phyloP scores from a whole-genome alignment of 2,797 vertebrate species.

The Ara ararauna region DNA sequence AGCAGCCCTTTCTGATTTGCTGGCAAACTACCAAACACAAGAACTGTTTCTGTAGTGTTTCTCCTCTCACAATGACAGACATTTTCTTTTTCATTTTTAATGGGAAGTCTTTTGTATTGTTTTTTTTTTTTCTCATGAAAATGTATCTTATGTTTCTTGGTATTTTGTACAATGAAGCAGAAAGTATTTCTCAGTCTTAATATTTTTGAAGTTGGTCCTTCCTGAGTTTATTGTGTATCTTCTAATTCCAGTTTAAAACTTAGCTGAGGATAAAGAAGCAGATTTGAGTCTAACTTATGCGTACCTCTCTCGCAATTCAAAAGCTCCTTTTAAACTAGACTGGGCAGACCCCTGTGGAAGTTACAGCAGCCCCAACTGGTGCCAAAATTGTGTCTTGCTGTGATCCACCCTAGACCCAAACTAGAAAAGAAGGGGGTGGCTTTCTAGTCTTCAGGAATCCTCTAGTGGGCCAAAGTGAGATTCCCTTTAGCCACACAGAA shows the following conservation, averaged over 20 bases:
- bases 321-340: slow-evolving; percentile 16
- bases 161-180: not conserved
- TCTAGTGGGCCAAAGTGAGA: not conserved
- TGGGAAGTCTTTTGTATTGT: slow-evolving; percentile 31
- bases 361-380: not conserved
- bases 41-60: slow-evolving; percentile 63
- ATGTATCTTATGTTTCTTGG: not conserved
- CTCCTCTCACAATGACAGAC: slow-evolving; percentile 61
- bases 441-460: slow-evolving; percentile 8
- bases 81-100: slow-evolving; percentile 67
- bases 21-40: slow-evolving; percentile 65
- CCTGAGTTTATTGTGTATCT: not conserved
- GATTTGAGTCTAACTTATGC: not conserved
- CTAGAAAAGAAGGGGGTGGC: not conserved
- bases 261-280: not conserved
- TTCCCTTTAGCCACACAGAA: not conserved
- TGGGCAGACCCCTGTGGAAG: not conserved
- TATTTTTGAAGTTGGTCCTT: slow-evolving; percentile 10
- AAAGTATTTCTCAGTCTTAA: slow-evolving; percentile 2
- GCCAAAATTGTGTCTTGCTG: slow-evolving; percentile 8
- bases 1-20: slow-evolving; percentile 63
- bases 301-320: not conserved
- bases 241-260: not conserved
- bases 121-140: slow-evolving; percentile 26
- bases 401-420: not conserved